Evolutionary conservation across 2,797 vertebrate species (phyloP).

Genomic region (Ataeniobius toweri): DNA sequence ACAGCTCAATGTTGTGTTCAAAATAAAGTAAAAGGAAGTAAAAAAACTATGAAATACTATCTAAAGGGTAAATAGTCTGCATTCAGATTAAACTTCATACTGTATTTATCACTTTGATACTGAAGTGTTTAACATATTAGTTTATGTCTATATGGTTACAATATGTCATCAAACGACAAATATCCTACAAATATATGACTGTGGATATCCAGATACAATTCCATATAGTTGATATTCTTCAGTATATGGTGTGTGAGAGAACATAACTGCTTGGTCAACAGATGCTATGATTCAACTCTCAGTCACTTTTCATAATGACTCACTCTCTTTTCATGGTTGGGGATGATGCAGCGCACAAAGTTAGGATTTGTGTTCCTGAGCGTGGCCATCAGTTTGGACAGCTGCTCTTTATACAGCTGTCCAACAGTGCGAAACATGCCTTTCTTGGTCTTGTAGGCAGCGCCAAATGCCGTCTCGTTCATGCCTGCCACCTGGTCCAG

Average conservation of each 20-base stretch:
- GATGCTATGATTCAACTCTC: not conserved
- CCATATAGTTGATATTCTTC: too few relatives aligned
- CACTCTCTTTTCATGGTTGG: slow-evolving; percentile 97
- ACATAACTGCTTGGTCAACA: not conserved
- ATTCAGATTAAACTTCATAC: not conserved
- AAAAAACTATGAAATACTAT: not conserved
- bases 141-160: too few relatives aligned
- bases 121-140: not conserved
- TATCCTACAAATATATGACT: not conserved
- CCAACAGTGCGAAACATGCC: slow-evolving; percentile 98
- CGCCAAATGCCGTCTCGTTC: slow-evolving; percentile 95
- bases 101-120: not conserved
- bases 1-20: not conserved
- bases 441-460: slow-evolving; percentile 97
- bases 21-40: not conserved
- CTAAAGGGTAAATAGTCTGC: not conserved
- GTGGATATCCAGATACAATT: not conserved
- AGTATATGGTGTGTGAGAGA: not conserved
- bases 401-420: slow-evolving; percentile 96
- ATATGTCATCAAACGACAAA: not conserved
- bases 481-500: slow-evolving; percentile 97
- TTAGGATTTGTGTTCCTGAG: slow-evolving; percentile 98
- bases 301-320: slow-evolving; percentile 9
- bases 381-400: slow-evolving; percentile 97
- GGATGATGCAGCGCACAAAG: slow-evolving; percentile 98